Evolutionary conservation across 2,888 invertebrate species (phyloP), one percentile per base, ranked within the genome.

Genomic region (Machimus rusticus): DNA sequence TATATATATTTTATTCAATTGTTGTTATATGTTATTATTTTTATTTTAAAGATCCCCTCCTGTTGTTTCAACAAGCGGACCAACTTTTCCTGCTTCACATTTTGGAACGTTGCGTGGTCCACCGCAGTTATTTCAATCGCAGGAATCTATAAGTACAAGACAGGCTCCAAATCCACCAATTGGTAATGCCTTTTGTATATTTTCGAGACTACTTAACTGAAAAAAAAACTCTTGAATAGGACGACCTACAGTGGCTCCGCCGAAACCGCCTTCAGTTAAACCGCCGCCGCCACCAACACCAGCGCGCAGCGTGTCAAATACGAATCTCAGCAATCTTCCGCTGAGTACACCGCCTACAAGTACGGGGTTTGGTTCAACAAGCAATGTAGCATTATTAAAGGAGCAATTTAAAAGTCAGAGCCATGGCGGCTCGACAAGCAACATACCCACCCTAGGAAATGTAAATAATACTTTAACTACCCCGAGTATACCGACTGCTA

Each of bases 201-300:
- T 55, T 74, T 16, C 31, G 9, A 16, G n/a, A 86, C 5, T 76
- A 14, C 74, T 78, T 39, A 37, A 77, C 5, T 51, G 19, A 28
- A n/a, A 39, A 43, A 28, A n/a, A 39, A 43, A 6, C n/a, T 79
- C 14, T 37, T 46, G 55, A 39, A 12, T 34, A 93, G 93, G 92
- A 87, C 93, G 93, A 16, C 93, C 93, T 37, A 91, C 91, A 43
- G 91, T 91, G 74, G 91, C 92, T 86, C 91, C 91, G 66, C 91
- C 91, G 74, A 91, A 91, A 88, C 91, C 92, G 66, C 92, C 92
- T 55, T 91, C 91, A 89, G 91, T 91, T 6, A 93, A 93, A 89
- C 93, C 93, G 23, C 93, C 93, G 85, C 93, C 93, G 88, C 93
- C 93, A 19, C 93, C 93, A 8, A 92, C 93, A 88, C 93, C 93